Conservation (phyloP, 2,797 vertebrate species). For the Masticophis lateralis region DNA sequence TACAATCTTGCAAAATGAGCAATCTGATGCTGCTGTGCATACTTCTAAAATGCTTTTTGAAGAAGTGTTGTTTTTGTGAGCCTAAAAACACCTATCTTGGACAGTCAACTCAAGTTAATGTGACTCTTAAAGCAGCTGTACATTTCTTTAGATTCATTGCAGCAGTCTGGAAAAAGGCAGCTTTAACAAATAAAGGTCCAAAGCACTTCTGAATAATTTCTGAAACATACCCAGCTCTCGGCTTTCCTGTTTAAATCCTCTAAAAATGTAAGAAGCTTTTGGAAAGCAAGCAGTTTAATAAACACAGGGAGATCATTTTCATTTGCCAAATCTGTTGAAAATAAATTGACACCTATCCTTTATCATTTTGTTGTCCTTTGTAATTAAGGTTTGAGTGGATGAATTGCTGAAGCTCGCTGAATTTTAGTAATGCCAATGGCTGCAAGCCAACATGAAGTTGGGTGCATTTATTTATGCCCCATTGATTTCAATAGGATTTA, state of each 20-base stretch:
- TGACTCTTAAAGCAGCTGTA: not conserved
- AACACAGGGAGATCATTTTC: not conserved
- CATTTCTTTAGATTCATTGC: not conserved
- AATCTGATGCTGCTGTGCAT: not conserved
- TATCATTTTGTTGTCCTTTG: not conserved
- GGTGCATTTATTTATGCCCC: not conserved
- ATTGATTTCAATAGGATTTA: not conserved
- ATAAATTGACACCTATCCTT: not conserved
- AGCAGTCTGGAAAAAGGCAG: not conserved
- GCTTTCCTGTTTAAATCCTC: not conserved
- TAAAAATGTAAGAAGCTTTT: not conserved
- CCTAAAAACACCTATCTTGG: not conserved
- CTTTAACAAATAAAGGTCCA: not conserved
- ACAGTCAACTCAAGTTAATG: not conserved
- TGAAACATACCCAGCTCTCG: not conserved
- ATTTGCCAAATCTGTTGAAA: not conserved
- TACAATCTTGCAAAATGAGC: not conserved
- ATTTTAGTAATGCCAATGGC: not conserved
- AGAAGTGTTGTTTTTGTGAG: not conserved
- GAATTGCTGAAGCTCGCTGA: rapidly evolving
- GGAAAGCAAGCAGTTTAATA: not conserved
- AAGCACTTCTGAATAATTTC: not conserved
- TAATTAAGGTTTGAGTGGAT: conserved; percentile 4
- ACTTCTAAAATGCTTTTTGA: not conserved
- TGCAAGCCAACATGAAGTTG: not conserved